phyloP scores from a whole-genome alignment of 2,888 invertebrate species.

The Dorcus hopei region DNA sequence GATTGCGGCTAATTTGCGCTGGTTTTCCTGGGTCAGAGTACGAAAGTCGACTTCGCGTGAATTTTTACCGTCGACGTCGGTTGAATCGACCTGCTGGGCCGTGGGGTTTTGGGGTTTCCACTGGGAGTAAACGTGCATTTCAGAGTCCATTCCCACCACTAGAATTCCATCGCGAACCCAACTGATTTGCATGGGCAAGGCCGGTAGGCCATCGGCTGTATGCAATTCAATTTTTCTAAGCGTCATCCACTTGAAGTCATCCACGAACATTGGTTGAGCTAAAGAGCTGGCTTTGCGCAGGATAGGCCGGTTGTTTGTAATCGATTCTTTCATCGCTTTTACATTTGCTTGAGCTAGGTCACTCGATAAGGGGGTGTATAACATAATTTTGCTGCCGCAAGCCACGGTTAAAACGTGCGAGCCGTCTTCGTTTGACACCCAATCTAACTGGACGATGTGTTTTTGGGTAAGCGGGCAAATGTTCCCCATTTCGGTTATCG shows the following conservation, averaged over 20 bases:
- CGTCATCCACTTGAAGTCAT: slow-evolving; percentile 97
- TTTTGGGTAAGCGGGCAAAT: slow-evolving; percentile 88
- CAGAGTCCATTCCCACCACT: slow-evolving; percentile 99
- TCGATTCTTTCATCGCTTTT: slow-evolving; percentile 68
- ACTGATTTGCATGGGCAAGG: slow-evolving; percentile 96
- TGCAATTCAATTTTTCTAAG: slow-evolving; percentile 83
- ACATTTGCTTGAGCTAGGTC: slow-evolving; percentile 93
- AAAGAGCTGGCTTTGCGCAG: slow-evolving; percentile 88
- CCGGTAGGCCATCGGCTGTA: slow-evolving; percentile 94
- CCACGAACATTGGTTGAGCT: slow-evolving; percentile 83
- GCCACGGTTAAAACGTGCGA: slow-evolving; percentile 96
- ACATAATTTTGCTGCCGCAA: slow-evolving; percentile 86
- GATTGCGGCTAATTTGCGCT: slow-evolving; percentile 64
- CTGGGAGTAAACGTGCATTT: slow-evolving; percentile 99
- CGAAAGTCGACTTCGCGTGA: slow-evolving; percentile 68
- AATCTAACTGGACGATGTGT: slow-evolving; percentile 92
- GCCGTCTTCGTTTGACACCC: slow-evolving; percentile 99
- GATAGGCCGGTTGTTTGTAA: slow-evolving; percentile 78
- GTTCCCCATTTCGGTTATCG: slow-evolving; percentile 88
- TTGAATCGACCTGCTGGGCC: slow-evolving; percentile 51
- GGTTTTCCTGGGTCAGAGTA: slow-evolving; percentile 65
- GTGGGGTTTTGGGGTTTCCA: slow-evolving; percentile 74
- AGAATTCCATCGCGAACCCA: slow-evolving; percentile 98
- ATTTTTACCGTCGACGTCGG: slow-evolving; percentile 61
- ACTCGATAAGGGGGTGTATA: slow-evolving; percentile 91